Base-by-base conservation (phyloP, 2,113 vertebrate species). In the Asarcornis scutulata region DNA sequence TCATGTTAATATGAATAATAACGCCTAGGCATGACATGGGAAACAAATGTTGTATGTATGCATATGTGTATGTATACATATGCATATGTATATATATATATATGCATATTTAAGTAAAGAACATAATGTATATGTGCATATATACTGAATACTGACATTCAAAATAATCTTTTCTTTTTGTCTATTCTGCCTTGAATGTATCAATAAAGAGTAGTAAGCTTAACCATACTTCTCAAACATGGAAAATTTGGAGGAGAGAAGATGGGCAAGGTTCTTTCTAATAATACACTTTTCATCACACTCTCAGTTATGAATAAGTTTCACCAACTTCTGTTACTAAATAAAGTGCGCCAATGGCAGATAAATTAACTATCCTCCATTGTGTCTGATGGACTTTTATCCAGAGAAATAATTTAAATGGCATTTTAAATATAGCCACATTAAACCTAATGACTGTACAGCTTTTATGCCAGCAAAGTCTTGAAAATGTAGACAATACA, bases 1-100 rank as follows among this genome's bases (percentile, higher is more conserved):
- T 96, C 89, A 94, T 97, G 81, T 93, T 97, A 95, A 94, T 92
- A 95, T 86, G 94, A 98, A 97, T 89, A 82, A 98, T 46, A 97
- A 40, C 13, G 40, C 40, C 40, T 40, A 40, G 40, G 40, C 40
- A 40, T 40, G 40, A 40, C 40, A 40, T 40, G 40, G 40, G 40
- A 40, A 40, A 40, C 12, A 40, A 40, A 40, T 13, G 40, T 40
- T 44, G 3, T 44, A 44, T 17, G 44, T 44, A 44, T 44, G 17
- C 34, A 60, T 48, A 40, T 40, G 27, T 44, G 11, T 44, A 44
- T 44, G 44, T 44, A 44, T 18, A 18, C 34, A 58, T 48, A 40
- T 40, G 27, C 59, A 36, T 46, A 36, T 18, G 34, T 0, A 1
- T 67, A 29, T 40, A 40, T 40, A 40, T 40, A 12, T 36, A 18